These are phyloP conservation scores for Phylloscopus trochilus DNA, from an alignment of 2,113 vertebrate species.

Conservation along the genomic window DNA sequence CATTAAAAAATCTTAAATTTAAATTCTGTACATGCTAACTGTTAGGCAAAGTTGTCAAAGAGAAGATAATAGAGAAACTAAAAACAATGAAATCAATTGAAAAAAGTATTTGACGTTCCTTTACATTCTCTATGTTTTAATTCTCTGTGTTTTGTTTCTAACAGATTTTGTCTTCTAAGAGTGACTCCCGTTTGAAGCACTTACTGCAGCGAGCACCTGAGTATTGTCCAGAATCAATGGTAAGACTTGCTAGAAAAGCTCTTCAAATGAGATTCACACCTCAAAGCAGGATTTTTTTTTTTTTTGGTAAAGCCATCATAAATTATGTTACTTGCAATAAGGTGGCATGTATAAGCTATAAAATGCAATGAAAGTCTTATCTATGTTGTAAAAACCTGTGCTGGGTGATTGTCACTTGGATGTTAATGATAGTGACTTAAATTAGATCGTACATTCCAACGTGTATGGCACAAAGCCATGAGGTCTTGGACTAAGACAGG, in stretches of 20 bases:
- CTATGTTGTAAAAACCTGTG: neutral
- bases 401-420: neutral
- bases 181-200: conserved; percentile 93
- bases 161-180: conserved; percentile 94
- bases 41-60: neutral
- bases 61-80: neutral
- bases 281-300: neutral
- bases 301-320: neutral
- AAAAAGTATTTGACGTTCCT: neutral
- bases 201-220: conserved; percentile 90
- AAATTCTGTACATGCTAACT: neutral
- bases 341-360: neutral
- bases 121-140: neutral
- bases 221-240: conserved; percentile 91
- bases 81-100: neutral
- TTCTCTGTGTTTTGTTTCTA: conserved; percentile 1
- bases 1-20: neutral
- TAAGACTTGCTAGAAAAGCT: conserved; percentile 52
- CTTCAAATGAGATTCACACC: neutral
- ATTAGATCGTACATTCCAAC: neutral
- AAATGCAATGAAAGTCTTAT: neutral
- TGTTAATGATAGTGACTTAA: neutral
- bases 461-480: neutral
- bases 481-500: neutral
- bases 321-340: neutral